Conservation (phyloP, 2,888 invertebrate genomes). For the Teleogryllus oceanicus region DNA sequence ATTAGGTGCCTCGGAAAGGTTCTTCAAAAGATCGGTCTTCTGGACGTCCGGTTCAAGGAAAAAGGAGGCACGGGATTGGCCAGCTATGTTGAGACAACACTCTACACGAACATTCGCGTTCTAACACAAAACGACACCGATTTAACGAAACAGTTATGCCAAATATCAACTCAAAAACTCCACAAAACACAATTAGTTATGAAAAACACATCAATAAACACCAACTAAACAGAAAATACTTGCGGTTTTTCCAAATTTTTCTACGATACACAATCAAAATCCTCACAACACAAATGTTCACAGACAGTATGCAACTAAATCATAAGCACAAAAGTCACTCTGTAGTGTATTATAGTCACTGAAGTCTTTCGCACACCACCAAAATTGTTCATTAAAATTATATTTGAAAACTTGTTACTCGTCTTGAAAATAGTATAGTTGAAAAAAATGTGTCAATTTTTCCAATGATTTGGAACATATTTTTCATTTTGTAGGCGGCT, state of each 20-base stretch:
- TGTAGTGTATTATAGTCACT: background rate
- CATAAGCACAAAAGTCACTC: background rate
- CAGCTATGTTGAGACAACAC: conserved; percentile 18
- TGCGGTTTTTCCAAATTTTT: background rate
- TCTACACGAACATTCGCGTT: conserved; percentile 9
- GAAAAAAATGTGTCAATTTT: no score
- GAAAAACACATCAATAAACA: background rate
- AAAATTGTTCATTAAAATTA: no score
- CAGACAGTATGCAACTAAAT: conserved; percentile 22
- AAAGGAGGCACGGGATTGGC: conserved; percentile 12
- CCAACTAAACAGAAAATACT: conserved; percentile 9
- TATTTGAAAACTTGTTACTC: no score
- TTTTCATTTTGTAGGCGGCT: no score
- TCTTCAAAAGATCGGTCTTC: background rate
- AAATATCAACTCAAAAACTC: background rate
- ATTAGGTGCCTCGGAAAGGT: background rate
- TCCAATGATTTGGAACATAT: no score
- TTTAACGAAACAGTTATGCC: conserved; percentile 1
- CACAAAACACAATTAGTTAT: background rate
- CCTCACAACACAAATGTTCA: conserved; percentile 21
- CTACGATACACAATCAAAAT: conserved; percentile 12
- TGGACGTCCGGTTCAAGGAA: background rate
- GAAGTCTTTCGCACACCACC: background rate
- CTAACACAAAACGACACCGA: background rate
- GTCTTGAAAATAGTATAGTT: no score